Base-by-base conservation (phyloP, 1,140 invertebrate genomes). In the Galleria mellonella region DNA sequence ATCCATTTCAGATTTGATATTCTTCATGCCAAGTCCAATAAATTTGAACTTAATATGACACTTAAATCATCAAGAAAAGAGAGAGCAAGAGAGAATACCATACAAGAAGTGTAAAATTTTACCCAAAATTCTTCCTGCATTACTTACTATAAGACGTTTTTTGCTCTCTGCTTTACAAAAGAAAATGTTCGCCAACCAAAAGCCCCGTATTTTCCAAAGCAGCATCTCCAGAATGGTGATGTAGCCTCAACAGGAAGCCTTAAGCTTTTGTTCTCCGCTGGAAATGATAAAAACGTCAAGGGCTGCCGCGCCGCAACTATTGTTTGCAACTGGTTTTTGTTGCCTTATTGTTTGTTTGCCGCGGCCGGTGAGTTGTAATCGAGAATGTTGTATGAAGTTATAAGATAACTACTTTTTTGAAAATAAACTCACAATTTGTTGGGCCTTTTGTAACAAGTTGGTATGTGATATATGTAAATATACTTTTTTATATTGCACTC, bases 251-350 rank as follows among this genome's bases (percentile, higher is more conserved):
- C 79, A 83, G 79, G 76, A 83, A 83, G 79, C 73, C 68, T 69
- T 64, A 62, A 63, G 69, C 73, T 73, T 83, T 83, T 83, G 76
- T 79, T 83, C 76, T 75, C 58, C 52, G 56, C 52, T 23, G 56
- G 68, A 72, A 81, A 81, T 81, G 75, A 83, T 83, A 83, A 83
- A 83, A 83, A 83, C 76, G 72, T 81, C 79, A 81, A 72, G 69
- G 62, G 70, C 69, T 44, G 45, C 55, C 60, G 55, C 59, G 67
- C 61, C 54, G 57, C 59, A 70, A 69, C 37, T 78, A 81, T 81
- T 83, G 76, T 81, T 72, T 68, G 69, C 63, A 60, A 78, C 69
- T 62, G 70, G 65, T 74, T 17, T 37, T 69, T 56, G 62, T 68
- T 57, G 54, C 61, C 69, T 72, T 67, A 70, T 67, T 66, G 62